A percentile compares a stretch with the other conserved stretches of the same genome.
phyloP scores from a whole-genome alignment of 2,113 vertebrate species.

The Gobiocypris rarus region DNA sequence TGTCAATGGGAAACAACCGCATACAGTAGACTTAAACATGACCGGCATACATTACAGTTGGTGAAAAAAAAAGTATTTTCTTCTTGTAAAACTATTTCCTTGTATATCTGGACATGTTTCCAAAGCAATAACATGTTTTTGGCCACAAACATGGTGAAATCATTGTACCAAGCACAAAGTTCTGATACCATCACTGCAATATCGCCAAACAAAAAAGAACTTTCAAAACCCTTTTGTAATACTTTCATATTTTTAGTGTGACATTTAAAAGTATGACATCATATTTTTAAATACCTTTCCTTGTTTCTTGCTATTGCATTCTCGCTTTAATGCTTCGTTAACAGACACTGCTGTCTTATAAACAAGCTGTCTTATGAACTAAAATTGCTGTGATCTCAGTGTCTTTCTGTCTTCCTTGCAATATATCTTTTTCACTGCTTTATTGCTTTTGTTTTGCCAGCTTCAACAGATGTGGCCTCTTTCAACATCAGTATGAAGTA shows the following conservation, averaged over 20 bases:
- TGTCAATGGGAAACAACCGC: conserved; percentile 7
- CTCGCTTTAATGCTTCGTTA: conserved; percentile 21
- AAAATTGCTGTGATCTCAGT: conserved; percentile 27
- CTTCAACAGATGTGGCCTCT: conserved; percentile 68
- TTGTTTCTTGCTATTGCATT: conserved; percentile 8
- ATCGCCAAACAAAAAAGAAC: background rate
- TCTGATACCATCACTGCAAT: background rate
- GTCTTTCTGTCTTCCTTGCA: conserved; percentile 49
- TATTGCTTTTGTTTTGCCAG: conserved; percentile 57
- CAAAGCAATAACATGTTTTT: background rate
- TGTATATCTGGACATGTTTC: background rate
- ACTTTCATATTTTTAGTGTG: background rate
- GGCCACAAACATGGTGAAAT: background rate
- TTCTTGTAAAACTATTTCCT: background rate
- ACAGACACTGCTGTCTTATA: conserved; percentile 32
- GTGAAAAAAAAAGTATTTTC: background rate
- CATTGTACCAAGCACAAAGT: background rate
- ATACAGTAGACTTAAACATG: background rate
- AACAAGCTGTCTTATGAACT: conserved; percentile 23
- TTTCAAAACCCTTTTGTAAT: background rate
- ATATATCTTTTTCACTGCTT: conserved; percentile 55
- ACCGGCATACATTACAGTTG: background rate
- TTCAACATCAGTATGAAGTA: conserved; percentile 72
- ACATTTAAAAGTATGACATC: conserved; percentile 17
- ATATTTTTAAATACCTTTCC: conserved; percentile 33